Evolutionary conservation across 2,113 vertebrate species (phyloP).

Genomic region (Danio rerio): DNA sequence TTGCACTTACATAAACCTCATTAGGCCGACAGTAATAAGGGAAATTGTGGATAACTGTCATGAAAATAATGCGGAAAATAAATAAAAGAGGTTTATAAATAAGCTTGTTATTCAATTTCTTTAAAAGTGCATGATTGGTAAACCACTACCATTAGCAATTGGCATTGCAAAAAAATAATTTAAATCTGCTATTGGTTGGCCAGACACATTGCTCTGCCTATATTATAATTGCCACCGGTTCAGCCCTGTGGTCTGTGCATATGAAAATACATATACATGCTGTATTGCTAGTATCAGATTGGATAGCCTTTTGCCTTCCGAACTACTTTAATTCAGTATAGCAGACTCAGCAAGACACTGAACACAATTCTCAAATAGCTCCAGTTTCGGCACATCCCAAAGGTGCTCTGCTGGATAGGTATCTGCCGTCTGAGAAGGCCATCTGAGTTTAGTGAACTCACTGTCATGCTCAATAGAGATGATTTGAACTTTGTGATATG

Average conservation of each 20-base stretch:
- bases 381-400: too few species aligned
- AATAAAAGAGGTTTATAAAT: not conserved
- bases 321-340: too few species aligned
- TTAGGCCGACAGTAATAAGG: not conserved
- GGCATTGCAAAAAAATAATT: not conserved
- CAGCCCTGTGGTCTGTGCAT: not conserved
- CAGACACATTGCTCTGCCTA: not conserved
- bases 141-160: not conserved
- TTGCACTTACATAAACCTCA: constrained; percentile 15
- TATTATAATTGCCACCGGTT: not conserved
- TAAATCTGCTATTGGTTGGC: not conserved
- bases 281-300: too few species aligned
- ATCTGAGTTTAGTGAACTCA: too few species aligned
- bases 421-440: too few species aligned
- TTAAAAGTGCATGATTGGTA: not conserved
- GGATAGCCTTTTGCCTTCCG: too few species aligned
- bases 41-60: constrained; percentile 21
- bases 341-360: too few species aligned
- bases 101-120: not conserved
- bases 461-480: too few species aligned
- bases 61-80: not conserved
- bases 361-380: too few species aligned
- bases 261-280: too few species aligned
- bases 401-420: too few species aligned
- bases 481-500: too few species aligned